Evolutionary conservation across 1,140 invertebrate species (phyloP).

Genomic region (Archivesica marissinica): DNA sequence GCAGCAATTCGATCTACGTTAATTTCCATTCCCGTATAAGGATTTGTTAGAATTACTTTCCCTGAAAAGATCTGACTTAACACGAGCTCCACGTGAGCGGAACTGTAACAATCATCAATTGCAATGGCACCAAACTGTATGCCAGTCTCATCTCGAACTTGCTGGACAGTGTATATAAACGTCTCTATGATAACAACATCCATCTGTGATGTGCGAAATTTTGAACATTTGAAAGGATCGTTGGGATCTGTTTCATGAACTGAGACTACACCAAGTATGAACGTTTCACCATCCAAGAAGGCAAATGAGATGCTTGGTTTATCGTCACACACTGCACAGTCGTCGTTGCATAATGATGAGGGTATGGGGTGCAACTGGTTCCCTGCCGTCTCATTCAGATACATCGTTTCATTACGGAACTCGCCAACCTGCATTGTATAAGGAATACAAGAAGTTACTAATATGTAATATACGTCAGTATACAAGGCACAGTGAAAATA

Average conservation of each 20-base stretch:
- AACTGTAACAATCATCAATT: constrained; percentile 80
- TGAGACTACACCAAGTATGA: constrained; percentile 77
- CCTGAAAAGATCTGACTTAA: constrained; percentile 72
- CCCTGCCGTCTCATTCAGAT: background rate
- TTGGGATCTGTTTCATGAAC: constrained; percentile 68
- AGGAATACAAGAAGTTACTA: too few species aligned
- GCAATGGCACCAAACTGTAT: constrained; percentile 76
- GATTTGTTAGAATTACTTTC: constrained; percentile 47
- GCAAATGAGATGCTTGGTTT: constrained; percentile 65
- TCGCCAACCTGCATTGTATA: constrained; percentile 59
- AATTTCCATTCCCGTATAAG: constrained; percentile 12
- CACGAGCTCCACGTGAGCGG: constrained; percentile 64
- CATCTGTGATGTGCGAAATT: constrained; percentile 64
- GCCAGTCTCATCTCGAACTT: constrained; percentile 60
- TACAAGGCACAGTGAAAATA: too few species aligned
- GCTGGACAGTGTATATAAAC: constrained; percentile 72
- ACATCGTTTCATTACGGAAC: background rate
- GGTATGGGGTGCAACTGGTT: background rate
- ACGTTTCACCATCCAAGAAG: constrained; percentile 70
- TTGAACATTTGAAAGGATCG: constrained; percentile 70
- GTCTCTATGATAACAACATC: constrained; percentile 74
- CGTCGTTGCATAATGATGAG: constrained; percentile 64
- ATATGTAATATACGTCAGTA: too few species aligned
- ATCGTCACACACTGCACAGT: constrained; percentile 68
- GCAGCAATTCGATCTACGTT: constrained; percentile 69